Evolutionary conservation across 2,113 vertebrate species (phyloP).

Genomic region (Sinocyclocheilus anshuiensis): DNA sequence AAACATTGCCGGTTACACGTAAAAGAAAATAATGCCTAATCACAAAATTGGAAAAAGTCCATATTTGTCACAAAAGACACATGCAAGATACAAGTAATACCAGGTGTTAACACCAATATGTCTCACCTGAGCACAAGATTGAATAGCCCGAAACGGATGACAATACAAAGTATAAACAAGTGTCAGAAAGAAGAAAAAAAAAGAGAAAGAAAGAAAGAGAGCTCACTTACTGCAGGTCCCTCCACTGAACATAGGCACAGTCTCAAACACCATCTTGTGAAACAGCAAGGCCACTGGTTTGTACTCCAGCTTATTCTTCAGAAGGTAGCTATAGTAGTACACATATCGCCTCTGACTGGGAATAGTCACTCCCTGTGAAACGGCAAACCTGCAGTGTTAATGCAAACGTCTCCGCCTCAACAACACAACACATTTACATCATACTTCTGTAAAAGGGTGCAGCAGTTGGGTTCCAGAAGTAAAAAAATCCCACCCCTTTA

Average conservation of each 20-base stretch:
- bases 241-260: constrained; percentile 96
- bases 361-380: constrained; percentile 92
- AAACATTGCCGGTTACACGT: not conserved
- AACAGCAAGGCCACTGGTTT: constrained; percentile 95
- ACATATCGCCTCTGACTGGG: constrained; percentile 97
- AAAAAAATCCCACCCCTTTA: not conserved
- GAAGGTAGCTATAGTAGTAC: constrained; percentile 96
- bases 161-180: constrained; percentile 13
- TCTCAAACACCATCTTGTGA: constrained; percentile 99
- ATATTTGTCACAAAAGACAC: not conserved
- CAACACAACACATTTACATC: not conserved
- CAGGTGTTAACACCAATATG: constrained; percentile 12
- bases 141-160: not conserved
- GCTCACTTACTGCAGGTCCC: constrained; percentile 93
- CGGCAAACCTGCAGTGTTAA: not conserved
- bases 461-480: not conserved
- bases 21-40: not conserved
- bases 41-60: not conserved
- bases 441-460: not conserved
- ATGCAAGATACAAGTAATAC: not conserved
- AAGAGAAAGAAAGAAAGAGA: not conserved
- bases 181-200: not conserved
- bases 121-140: not conserved
- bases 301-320: constrained; percentile 94
- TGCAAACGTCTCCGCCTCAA: not conserved